Percentiles rank a stretch among this genome's conserved stretches.
phyloP scores from a whole-genome alignment of 1,140 invertebrate species.

The Drosophila seguyi region DNA sequence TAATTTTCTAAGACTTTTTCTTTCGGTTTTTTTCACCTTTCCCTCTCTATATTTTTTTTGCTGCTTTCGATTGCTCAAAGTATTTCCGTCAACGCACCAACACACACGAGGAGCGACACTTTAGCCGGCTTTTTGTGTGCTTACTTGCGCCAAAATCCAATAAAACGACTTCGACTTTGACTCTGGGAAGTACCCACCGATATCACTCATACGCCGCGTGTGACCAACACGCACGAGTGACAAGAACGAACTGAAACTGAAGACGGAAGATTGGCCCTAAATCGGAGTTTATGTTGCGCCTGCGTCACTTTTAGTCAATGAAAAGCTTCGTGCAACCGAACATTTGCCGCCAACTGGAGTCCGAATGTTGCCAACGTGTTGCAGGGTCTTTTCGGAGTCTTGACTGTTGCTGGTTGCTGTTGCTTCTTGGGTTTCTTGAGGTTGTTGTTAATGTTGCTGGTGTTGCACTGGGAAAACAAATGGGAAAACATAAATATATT shows the following conservation, averaged over 20 bases:
- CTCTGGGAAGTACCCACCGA: not conserved
- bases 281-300: constrained; percentile 48
- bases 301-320: constrained; percentile 79
- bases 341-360: constrained; percentile 57
- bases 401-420: constrained; percentile 46
- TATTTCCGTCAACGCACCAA: constrained; percentile 44
- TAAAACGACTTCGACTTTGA: constrained; percentile 41
- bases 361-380: constrained; percentile 40
- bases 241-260: constrained; percentile 69
- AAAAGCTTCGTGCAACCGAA: constrained; percentile 60
- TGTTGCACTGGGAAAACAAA: not conserved
- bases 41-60: constrained; percentile 3
- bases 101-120: constrained; percentile 53
- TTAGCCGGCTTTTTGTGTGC: constrained; percentile 73
- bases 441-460: not conserved
- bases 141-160: constrained; percentile 72
- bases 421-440: constrained; percentile 5
- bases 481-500: not conserved
- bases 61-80: constrained; percentile 45
- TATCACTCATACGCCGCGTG: constrained; percentile 61
- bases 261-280: constrained; percentile 14
- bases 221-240: constrained; percentile 59
- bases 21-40: constrained; percentile 13
- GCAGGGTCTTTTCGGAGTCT: constrained; percentile 58
- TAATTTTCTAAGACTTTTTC: constrained; percentile 71